A percentile compares a stretch with the other conserved stretches of the same genome.
Evolutionary conservation across 2,797 vertebrate species (phyloP).

Genomic region (Odontamblyopus rebecca): DNA sequence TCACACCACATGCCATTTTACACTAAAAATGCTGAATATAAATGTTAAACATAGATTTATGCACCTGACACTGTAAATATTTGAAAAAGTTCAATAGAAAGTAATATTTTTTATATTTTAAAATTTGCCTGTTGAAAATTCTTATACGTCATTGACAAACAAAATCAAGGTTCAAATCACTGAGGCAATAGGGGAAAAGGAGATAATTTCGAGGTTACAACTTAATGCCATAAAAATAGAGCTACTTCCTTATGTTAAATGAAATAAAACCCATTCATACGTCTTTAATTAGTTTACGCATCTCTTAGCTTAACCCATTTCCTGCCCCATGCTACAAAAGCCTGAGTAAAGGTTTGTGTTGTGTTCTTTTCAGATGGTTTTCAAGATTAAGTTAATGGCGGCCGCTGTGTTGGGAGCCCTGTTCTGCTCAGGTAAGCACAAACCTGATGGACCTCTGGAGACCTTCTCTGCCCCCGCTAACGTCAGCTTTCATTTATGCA

Average conservation of each 20-base stretch:
- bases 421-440: conserved; percentile 73
- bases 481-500: background rate
- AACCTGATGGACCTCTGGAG: conserved; percentile 48
- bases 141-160: too few species aligned
- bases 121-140: too few species aligned
- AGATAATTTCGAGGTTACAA: background rate
- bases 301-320: background rate
- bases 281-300: background rate
- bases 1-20: too few species aligned
- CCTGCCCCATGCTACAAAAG: conserved; percentile 21
- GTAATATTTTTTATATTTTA: too few species aligned
- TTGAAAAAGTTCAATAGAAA: too few species aligned
- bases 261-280: background rate
- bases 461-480: conserved; percentile 19
- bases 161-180: background rate
- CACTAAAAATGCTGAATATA: too few species aligned
- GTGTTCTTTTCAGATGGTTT: conserved; percentile 43
- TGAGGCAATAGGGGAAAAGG: background rate
- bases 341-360: conserved; percentile 9
- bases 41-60: too few species aligned
- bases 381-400: conserved; percentile 65
- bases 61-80: too few species aligned
- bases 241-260: background rate
- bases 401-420: conserved; percentile 58
- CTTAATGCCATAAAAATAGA: background rate